These are phyloP conservation scores for Phalloptychus januarius DNA, from an alignment of 2,797 vertebrate genomes.

Conservation along the genomic window DNA sequence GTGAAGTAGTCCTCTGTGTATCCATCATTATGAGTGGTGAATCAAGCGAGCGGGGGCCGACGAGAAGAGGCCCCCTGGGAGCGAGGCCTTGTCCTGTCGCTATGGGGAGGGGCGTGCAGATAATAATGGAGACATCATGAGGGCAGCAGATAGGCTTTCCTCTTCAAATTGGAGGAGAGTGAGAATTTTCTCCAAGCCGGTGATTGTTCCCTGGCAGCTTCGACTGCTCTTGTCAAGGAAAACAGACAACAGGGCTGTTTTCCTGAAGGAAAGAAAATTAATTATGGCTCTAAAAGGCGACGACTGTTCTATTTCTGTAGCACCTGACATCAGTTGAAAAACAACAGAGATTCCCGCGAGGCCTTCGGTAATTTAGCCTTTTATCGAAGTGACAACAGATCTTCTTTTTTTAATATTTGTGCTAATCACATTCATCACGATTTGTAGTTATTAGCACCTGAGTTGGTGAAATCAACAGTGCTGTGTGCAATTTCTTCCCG, in stretches of 20 bases:
- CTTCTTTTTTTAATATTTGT: conserved; percentile 15
- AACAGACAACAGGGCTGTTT: conserved; percentile 43
- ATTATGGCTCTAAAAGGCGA: conserved; percentile 34
- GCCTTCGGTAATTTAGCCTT: conserved; percentile 28
- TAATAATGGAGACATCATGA: conserved; percentile 79
- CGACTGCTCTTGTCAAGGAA: conserved; percentile 41
- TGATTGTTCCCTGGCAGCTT: conserved; percentile 67
- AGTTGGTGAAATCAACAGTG: conserved; percentile 16
- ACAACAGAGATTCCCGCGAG: conserved; percentile 18
- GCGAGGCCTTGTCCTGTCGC: conserved; percentile 68
- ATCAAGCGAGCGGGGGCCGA: conserved; percentile 61
- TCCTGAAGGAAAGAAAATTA: conserved; percentile 12
- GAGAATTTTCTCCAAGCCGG: conserved; percentile 50
- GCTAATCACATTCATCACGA: conserved; percentile 18
- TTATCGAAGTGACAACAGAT: conserved; percentile 31
- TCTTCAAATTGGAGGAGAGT: conserved; percentile 59
- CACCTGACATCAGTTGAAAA: conserved; percentile 30
- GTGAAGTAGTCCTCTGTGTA: conserved; percentile 68
- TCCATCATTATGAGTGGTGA: conserved; percentile 74
- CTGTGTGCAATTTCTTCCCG: conserved; percentile 12
- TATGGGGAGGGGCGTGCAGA: conserved; percentile 59
- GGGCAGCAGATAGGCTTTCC: conserved; percentile 69
- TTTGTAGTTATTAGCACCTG: conserved; percentile 20
- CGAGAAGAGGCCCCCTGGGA: conserved; percentile 64
- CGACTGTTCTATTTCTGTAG: conserved; percentile 34